phyloP scores from a whole-genome alignment of 1,140 invertebrate genomes.

The Onthophagus taurus region DNA sequence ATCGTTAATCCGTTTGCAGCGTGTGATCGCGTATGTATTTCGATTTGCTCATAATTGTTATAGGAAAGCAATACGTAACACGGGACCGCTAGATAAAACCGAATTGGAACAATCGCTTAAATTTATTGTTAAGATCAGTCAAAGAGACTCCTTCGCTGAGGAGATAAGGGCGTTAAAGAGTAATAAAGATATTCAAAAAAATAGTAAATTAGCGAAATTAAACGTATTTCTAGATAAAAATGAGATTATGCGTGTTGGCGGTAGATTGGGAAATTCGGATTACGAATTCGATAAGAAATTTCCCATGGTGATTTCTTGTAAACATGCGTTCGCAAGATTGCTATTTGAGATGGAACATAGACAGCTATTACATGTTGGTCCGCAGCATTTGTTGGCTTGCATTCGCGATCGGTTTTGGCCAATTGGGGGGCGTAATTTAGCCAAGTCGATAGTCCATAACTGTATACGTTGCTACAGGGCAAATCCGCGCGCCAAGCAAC shows the following conservation, averaged over 20 bases:
- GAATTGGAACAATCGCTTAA: not conserved
- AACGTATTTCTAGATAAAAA: not conserved
- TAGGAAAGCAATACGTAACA: not conserved
- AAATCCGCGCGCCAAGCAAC: not conserved
- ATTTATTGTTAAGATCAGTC: not conserved
- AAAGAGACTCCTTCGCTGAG: not conserved
- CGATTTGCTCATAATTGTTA: not conserved
- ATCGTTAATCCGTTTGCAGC: not conserved
- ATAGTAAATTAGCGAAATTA: not conserved
- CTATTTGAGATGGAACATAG: not conserved
- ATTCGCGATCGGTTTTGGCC: constrained; percentile 1
- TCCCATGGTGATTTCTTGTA: not conserved
- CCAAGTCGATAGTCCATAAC: not conserved
- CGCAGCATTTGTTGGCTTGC: not conserved
- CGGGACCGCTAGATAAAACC: not conserved
- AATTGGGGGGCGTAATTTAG: not conserved
- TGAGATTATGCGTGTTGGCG: not conserved
- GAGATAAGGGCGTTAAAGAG: not conserved
- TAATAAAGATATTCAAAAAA: not conserved
- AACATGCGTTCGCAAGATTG: not conserved
- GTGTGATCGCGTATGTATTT: not conserved
- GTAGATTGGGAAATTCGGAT: not conserved
- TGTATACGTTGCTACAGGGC: constrained; percentile 1
- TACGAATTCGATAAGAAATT: not conserved
- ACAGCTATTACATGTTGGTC: not conserved